phyloP scores from a whole-genome alignment of 2,113 vertebrate species.

The Oplegnathus fasciatus region DNA sequence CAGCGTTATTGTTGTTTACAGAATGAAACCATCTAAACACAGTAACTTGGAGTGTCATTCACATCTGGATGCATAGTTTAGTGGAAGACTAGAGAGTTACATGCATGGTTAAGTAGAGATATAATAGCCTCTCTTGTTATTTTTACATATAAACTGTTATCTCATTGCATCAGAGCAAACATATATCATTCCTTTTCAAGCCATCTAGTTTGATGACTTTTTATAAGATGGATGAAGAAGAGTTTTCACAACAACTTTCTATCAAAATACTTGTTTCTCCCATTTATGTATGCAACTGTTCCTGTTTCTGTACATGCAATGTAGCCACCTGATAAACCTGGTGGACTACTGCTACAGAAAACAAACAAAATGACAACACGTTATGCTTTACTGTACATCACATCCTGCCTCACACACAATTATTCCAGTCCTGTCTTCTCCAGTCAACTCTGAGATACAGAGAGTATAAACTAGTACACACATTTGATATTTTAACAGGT shows the following conservation, averaged over 20 bases:
- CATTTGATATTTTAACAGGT: background rate
- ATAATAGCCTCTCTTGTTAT: background rate
- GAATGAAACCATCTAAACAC: background rate
- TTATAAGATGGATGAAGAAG: background rate
- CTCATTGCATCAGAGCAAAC: background rate
- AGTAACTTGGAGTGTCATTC: background rate
- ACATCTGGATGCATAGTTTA: constrained; percentile 16
- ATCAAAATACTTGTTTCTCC: background rate
- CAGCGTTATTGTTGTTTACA: constrained; percentile 15
- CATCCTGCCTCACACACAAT: background rate
- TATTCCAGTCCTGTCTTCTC: background rate
- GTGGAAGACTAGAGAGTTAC: background rate
- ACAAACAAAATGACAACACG: background rate
- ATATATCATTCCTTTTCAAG: background rate
- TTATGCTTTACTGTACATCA: background rate
- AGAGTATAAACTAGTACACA: background rate
- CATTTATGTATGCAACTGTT: background rate
- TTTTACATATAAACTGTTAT: background rate
- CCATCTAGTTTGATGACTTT: background rate
- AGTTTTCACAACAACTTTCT: background rate
- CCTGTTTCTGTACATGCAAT: background rate
- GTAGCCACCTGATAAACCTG: background rate
- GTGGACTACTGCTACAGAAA: background rate
- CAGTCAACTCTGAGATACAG: background rate
- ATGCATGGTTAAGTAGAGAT: background rate